A percentile compares a stretch with the other conserved stretches of the same genome.
These are phyloP conservation scores for Cyprinodon brontotheroides DNA, from an alignment of 2,113 vertebrate genomes.

Conservation along the genomic window DNA sequence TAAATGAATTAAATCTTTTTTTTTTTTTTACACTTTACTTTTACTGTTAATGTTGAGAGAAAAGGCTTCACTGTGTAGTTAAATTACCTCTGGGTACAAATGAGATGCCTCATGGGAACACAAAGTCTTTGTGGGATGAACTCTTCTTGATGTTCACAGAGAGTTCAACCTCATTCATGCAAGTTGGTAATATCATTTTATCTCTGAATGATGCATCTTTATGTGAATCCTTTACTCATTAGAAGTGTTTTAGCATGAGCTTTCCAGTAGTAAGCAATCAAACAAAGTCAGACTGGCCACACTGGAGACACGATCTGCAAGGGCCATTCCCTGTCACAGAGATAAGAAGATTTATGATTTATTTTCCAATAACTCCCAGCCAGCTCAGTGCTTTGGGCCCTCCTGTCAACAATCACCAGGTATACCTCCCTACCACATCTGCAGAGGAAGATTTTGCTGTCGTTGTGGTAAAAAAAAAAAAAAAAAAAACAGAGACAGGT, in stretches of 20 bases:
- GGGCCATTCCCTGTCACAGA: conserved; percentile 70
- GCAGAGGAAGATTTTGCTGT: conserved; percentile 13
- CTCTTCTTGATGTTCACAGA: conserved; percentile 46
- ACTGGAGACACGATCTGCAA: conserved; percentile 65
- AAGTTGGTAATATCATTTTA: conserved; percentile 36
- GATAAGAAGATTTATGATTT: conserved; percentile 81
- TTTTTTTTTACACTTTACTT: not conserved
- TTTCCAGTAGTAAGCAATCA: conserved; percentile 50
- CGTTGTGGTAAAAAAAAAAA: conserved; percentile 21
- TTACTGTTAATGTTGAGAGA: not conserved
- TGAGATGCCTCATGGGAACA: conserved; percentile 43
- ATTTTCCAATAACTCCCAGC: conserved; percentile 77
- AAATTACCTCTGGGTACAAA: conserved; percentile 65
- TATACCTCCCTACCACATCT: conserved; percentile 41
- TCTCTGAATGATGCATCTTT: conserved; percentile 62
- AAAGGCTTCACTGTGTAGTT: conserved; percentile 6
- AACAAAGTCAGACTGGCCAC: conserved; percentile 58
- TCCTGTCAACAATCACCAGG: conserved; percentile 64
- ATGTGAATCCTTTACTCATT: conserved; percentile 51
- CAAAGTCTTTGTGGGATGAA: conserved; percentile 46
- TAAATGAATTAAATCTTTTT: not conserved
- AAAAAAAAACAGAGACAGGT: conserved; percentile 39
- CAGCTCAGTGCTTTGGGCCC: conserved; percentile 62
- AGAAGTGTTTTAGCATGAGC: conserved; percentile 69
- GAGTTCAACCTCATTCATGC: conserved; percentile 65